phyloP scores from a whole-genome alignment of 1,140 invertebrate genomes.

The Adelges cooleyi region DNA sequence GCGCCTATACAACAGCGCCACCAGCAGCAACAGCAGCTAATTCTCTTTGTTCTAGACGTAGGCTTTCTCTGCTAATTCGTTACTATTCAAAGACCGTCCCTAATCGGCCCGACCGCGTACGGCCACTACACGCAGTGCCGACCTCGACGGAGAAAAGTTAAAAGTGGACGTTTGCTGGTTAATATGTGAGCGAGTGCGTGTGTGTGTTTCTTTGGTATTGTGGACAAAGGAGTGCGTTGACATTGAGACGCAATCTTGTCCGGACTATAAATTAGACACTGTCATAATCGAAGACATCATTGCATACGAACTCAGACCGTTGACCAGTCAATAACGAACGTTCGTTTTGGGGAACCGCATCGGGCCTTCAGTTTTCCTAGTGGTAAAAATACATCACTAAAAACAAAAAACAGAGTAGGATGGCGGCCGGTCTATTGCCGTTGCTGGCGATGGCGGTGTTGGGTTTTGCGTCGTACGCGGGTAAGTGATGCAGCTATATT shows the following conservation, averaged over 20 bases:
- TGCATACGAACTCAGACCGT: background rate
- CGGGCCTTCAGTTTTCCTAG: too few relatives aligned
- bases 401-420: background rate
- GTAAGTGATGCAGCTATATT: background rate
- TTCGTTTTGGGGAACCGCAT: too few relatives aligned
- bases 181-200: background rate
- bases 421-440: background rate
- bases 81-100: conserved; percentile 16
- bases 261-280: conserved; percentile 21
- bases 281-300: background rate
- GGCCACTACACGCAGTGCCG: background rate
- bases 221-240: background rate
- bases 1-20: too few relatives aligned
- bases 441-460: background rate
- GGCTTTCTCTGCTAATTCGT: conserved; percentile 15
- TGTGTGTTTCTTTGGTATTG: background rate
- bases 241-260: background rate
- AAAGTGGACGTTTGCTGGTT: background rate
- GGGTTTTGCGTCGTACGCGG: background rate
- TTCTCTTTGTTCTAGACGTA: background rate
- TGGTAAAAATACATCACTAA: too few relatives aligned
- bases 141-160: background rate
- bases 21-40: too few relatives aligned
- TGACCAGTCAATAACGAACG: too few relatives aligned
- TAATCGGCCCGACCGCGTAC: background rate